Evolutionary conservation across 2,797 vertebrate species (phyloP), one percentile per base, ranked within the genome.

Genomic region (Schizopygopsis malacanthus): DNA sequence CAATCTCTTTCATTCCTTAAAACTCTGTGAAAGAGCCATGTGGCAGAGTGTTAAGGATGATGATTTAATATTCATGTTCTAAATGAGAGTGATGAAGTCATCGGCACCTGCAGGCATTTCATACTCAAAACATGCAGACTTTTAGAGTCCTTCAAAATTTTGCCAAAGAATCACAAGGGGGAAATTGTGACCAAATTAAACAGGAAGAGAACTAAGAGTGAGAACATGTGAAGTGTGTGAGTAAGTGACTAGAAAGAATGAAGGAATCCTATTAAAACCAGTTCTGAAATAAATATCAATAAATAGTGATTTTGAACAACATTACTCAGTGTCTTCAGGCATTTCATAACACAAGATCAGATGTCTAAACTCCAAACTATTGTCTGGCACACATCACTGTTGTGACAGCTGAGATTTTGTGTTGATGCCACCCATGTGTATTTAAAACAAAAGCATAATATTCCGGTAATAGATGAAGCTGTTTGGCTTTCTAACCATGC

Each of bases 391-490:
- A 52, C 18, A 54, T 5, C 11, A 81, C 6, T 1, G n/a, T 63
- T 63, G 61, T 6, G 33, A 45, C 9, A 1, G 47, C 43, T 56
- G n/a, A 63, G 69, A 80, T 81, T 71, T 67, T 79, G 52, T 52
- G 13, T 65, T 54, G 76, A 63, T 56, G 61, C 75, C 45, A n/a
- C 56, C 10, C 77, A 43, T 47, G 63, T 52, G 56, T 83, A 84
- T 85, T 65, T 82, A 86, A 84, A 85, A 88, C 79, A 82, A 82
- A 77, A 89, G 85, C 52, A 84, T 85, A 89, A 89, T 83, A 88
- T 87, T 86, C 61, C 33, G 72, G 81, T 90, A 91, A 91, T 86
- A 88, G 83, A 89, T 89, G 77, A 87, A 85, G 78, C 85, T 85
- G 82, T 89, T 90, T 89, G 83, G 10, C 59, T 50, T 39, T 45